A percentile compares a stretch with the other conserved stretches of the same genome.
phyloP scores from a whole-genome alignment of 1,140 invertebrate species.

The Platyura marginata region DNA sequence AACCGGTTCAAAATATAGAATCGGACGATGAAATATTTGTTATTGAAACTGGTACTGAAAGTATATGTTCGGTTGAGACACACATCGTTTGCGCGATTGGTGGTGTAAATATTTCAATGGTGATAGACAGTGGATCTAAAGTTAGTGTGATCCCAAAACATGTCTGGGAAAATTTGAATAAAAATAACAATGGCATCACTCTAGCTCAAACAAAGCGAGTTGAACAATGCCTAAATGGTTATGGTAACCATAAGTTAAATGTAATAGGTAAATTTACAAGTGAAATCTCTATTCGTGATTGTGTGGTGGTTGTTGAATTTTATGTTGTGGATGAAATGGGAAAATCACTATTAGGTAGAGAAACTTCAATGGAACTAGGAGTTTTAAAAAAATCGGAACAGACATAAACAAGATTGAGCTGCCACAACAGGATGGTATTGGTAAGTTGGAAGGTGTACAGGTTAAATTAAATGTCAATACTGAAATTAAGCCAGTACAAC shows the following conservation, averaged over 20 bases:
- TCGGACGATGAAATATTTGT: too few species aligned
- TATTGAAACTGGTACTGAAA: not conserved
- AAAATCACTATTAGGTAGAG: conserved; percentile 5
- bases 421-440: not conserved
- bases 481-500: conserved; percentile 9
- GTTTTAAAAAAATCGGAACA: conserved; percentile 7
- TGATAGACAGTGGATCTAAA: not conserved
- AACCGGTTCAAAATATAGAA: too few species aligned
- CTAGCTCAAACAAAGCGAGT: not conserved
- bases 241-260: not conserved
- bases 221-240: not conserved
- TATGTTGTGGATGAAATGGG: conserved; percentile 6
- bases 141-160: not conserved
- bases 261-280: not conserved
- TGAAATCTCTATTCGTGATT: not conserved
- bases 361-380: conserved; percentile 4
- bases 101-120: not conserved
- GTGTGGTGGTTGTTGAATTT: not conserved
- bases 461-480: not conserved
- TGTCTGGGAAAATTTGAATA: not conserved
- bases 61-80: not conserved
- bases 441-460: not conserved
- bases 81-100: not conserved
- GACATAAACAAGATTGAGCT: not conserved
- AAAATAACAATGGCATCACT: not conserved